phyloP scores from a whole-genome alignment of 2,888 invertebrate genomes.

The Xiphydria camelus region DNA sequence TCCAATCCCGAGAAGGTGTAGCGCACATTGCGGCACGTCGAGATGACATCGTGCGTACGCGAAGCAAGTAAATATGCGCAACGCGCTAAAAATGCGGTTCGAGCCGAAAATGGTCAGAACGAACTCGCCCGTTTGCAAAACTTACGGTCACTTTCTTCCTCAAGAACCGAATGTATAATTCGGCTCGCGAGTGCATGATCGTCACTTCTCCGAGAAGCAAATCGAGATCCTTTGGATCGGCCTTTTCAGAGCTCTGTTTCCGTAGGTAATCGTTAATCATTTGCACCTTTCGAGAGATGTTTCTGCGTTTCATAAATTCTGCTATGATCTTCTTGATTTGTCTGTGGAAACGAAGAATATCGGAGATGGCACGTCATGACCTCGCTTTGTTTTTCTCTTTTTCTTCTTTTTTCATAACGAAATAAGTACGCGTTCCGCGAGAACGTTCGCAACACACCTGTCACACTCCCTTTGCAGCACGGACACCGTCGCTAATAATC shows the following conservation, averaged over 20 bases:
- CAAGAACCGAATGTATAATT: constrained; percentile 88
- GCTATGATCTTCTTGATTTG: constrained; percentile 66
- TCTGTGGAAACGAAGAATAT: constrained; percentile 21
- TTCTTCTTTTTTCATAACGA: not conserved
- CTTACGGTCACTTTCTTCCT: constrained; percentile 73
- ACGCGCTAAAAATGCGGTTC: too few species aligned
- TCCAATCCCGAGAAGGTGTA: too few species aligned
- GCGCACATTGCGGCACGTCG: too few species aligned
- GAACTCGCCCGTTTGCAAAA: too few species aligned
- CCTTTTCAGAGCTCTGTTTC: constrained; percentile 60
- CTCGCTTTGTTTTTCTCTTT: not conserved
- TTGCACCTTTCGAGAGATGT: constrained; percentile 66
- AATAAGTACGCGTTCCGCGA: not conserved
- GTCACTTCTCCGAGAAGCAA: constrained; percentile 88
- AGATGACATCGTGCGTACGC: too few species aligned
- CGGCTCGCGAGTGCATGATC: constrained; percentile 86
- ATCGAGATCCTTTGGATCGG: constrained; percentile 85
- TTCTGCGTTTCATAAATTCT: constrained; percentile 74
- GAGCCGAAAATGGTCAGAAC: too few species aligned
- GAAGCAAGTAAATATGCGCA: too few species aligned
- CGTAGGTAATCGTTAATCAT: constrained; percentile 66
- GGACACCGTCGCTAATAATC: constrained; percentile 70
- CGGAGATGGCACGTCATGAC: not conserved
- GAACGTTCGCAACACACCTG: constrained; percentile 55
- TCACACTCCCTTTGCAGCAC: constrained; percentile 83